phyloP scores from a whole-genome alignment of 1,140 invertebrate genomes.

The Drosophila truncata region DNA sequence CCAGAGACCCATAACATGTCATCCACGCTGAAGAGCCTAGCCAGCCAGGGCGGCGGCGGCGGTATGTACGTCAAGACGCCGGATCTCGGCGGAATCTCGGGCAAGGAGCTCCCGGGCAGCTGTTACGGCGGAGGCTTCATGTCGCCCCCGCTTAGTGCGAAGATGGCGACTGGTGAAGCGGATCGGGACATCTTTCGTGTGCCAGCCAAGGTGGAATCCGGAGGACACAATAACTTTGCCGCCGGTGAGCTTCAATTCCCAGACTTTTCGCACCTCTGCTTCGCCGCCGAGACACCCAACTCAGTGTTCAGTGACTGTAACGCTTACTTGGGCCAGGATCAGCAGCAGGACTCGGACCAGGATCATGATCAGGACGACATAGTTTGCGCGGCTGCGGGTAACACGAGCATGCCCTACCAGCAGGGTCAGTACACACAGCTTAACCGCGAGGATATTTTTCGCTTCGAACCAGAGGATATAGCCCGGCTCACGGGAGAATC shows the following conservation, averaged over 20 bases:
- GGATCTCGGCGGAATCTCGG: conserved; percentile 15
- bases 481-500: conserved; percentile 66
- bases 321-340: conserved; percentile 36
- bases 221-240: conserved; percentile 40
- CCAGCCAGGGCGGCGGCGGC: conserved; percentile 43
- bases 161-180: conserved; percentile 2
- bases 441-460: conserved; percentile 80
- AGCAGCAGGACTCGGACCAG: conserved; percentile 47
- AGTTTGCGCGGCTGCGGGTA: conserved; percentile 55
- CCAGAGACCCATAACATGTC: conserved; percentile 54
- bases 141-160: conserved; percentile 77
- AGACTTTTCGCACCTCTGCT: conserved; percentile 75
- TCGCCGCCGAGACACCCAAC: conserved; percentile 77
- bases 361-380: conserved; percentile 68
- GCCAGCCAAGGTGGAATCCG: conserved; percentile 22
- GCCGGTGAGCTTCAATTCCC: conserved; percentile 68
- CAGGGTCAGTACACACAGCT: conserved; percentile 75
- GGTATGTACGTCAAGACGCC: conserved; percentile 48
- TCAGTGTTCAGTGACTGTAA: conserved; percentile 75
- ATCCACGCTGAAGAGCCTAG: conserved; percentile 66
- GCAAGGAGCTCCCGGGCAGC: conserved; percentile 34
- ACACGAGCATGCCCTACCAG: conserved; percentile 58
- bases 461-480: conserved; percentile 84
- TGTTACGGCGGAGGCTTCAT: conserved; percentile 67
- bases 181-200: conserved; percentile 47